Evolutionary conservation across 2,797 vertebrate genomes (phyloP).

Genomic region (Austrolebias charrua): DNA sequence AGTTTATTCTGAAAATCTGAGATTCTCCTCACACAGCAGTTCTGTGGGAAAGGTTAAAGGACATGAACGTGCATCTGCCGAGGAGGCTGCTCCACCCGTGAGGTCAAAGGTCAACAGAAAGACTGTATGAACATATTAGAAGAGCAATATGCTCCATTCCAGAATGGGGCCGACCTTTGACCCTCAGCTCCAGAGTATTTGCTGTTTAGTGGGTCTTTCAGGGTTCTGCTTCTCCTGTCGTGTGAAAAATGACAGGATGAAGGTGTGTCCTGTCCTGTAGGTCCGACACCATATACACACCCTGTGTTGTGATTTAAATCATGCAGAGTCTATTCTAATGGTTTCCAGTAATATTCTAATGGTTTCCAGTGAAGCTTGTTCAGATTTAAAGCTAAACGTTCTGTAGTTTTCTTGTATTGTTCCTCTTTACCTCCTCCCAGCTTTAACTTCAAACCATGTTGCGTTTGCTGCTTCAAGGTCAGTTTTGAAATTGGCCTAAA

Average conservation of each 20-base stretch:
- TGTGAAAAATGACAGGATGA: not conserved
- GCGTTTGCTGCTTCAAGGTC: too few relatives aligned
- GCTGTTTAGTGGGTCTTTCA: not conserved
- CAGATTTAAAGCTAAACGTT: too few relatives aligned
- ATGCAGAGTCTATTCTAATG: too few relatives aligned
- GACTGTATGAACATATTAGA: constrained; percentile 54
- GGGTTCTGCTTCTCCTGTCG: not conserved
- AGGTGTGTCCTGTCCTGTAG: too few relatives aligned
- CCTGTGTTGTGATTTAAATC: too few relatives aligned
- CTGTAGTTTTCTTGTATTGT: too few relatives aligned
- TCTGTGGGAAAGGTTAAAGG: constrained; percentile 54
- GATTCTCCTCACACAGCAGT: not conserved
- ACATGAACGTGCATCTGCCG: constrained; percentile 41
- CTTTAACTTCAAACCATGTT: too few relatives aligned
- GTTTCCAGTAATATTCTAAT: too few relatives aligned
- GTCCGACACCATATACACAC: too few relatives aligned
- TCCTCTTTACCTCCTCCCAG: too few relatives aligned
- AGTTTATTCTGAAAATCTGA: constrained; percentile 27
- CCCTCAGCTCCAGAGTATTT: constrained; percentile 2
- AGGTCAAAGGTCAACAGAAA: constrained; percentile 56
- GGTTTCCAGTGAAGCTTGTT: too few relatives aligned
- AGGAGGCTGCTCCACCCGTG: constrained; percentile 43
- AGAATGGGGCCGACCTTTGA: constrained; percentile 13
- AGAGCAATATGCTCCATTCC: constrained; percentile 35
- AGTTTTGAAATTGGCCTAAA: too few relatives aligned